phyloP scores from a whole-genome alignment of 2,888 invertebrate species.

The Nematopogon swammerdamellus region DNA sequence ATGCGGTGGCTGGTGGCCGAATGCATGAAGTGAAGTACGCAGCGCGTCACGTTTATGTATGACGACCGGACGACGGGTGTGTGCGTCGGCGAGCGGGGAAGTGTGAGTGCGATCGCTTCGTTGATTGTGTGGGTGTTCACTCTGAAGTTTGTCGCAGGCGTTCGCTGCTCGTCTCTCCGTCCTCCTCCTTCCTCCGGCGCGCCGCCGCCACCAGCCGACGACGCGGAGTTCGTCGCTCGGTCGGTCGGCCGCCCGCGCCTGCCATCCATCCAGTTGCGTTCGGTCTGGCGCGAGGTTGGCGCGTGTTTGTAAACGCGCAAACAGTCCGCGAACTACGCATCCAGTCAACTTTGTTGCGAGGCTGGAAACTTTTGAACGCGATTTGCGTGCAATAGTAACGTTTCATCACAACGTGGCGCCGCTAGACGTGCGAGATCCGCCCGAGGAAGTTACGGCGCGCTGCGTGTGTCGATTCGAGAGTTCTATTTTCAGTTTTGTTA shows the following conservation, averaged over 20 bases:
- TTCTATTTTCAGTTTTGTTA: conserved; percentile 55
- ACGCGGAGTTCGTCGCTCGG: no score
- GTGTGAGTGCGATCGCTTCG: conserved; percentile 18
- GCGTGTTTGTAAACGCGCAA: conserved; percentile 36
- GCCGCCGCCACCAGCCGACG: no score
- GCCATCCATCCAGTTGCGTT: conserved; percentile 44
- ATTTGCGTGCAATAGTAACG: conserved; percentile 16
- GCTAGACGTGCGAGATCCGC: no score
- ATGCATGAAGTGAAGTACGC: no score
- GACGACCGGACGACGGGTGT: no score
- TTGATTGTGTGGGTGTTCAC: conserved; percentile 22
- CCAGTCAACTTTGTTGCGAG: conserved; percentile 40
- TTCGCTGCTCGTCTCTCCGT: no score
- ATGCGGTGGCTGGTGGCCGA: no score
- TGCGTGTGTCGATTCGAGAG: conserved; percentile 25
- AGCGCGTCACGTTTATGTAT: conserved; percentile 20
- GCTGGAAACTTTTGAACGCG: conserved; percentile 53
- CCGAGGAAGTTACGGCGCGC: no score
- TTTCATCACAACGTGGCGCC: neutral
- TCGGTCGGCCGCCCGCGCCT: no score
- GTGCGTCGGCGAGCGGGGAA: conserved; percentile 13
- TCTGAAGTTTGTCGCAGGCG: conserved; percentile 9
- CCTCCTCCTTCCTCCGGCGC: no score
- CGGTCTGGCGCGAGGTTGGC: conserved; percentile 42
- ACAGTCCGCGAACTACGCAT: conserved; percentile 37